Conservation (phyloP, 1,140 invertebrate species). For the Meloidogyne chitwoodi region DNA sequence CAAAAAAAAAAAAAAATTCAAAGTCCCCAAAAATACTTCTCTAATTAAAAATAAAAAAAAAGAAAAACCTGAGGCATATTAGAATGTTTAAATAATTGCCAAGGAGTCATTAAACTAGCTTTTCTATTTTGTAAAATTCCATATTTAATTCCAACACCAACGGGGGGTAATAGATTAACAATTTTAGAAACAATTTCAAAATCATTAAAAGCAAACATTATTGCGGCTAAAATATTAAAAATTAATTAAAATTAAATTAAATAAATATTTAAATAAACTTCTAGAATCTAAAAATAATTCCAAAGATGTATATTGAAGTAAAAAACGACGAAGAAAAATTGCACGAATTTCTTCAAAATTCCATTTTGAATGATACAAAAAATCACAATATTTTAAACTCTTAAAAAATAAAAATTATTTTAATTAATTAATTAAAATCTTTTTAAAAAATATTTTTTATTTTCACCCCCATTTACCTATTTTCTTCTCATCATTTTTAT, state of each 20-base stretch:
- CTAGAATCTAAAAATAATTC: slow-evolving; percentile 97
- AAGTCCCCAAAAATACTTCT: no score
- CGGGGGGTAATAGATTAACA: slow-evolving; percentile 91
- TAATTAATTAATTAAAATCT: no score
- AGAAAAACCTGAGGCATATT: slow-evolving; percentile 98
- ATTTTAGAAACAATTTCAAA: slow-evolving; percentile 80
- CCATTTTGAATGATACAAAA: slow-evolving; percentile 86
- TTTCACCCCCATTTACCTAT: no score
- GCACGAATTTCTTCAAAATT: slow-evolving; percentile 97
- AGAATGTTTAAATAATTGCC: slow-evolving; percentile 93
- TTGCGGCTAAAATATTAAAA: slow-evolving; percentile 74
- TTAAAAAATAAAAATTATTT: neutral
- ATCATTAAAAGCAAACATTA: slow-evolving; percentile 95
- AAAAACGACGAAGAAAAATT: slow-evolving; percentile 90
- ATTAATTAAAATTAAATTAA: neutral
- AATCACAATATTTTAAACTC: slow-evolving; percentile 88
- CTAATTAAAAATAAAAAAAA: slow-evolving; percentile 66
- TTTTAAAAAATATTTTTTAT: neutral
- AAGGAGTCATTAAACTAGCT: slow-evolving; percentile 93
- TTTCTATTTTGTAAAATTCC: slow-evolving; percentile 92
- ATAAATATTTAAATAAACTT: slow-evolving; percentile 79
- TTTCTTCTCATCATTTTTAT: no score
- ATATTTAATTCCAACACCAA: slow-evolving; percentile 99
- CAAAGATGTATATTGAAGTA: slow-evolving; percentile 91
- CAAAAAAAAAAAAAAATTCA: no score